Percentiles rank a stretch among this genome's conserved stretches.
Evolutionary conservation across 2,113 vertebrate species (phyloP).

Genomic region (Daboia siamensis): DNA sequence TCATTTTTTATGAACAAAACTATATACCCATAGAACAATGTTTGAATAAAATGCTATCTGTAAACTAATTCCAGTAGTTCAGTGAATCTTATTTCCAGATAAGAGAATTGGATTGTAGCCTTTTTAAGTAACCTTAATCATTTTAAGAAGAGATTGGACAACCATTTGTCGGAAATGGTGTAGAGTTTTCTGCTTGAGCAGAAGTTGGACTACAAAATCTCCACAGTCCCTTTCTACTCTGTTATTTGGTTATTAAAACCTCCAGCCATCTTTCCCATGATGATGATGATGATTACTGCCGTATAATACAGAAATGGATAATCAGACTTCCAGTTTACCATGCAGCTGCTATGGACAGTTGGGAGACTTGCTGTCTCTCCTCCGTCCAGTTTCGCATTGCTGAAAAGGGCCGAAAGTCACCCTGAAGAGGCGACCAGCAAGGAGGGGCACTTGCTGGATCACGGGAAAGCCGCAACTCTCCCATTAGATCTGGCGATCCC

Average conservation of each 20-base stretch:
- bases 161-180: neutral
- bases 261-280: neutral
- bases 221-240: neutral
- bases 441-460: too few species aligned
- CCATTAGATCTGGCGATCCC: too few species aligned
- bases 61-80: neutral
- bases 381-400: too few species aligned
- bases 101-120: neutral
- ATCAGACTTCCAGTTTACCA: neutral
- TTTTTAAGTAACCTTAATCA: neutral
- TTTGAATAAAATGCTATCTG: neutral
- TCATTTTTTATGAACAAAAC: neutral
- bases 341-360: too few species aligned
- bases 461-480: too few species aligned
- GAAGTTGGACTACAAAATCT: neutral
- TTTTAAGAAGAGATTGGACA: neutral
- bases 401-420: too few species aligned
- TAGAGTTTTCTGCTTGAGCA: neutral
- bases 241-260: neutral
- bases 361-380: too few species aligned
- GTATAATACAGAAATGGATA: neutral
- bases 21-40: neutral
- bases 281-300: neutral
- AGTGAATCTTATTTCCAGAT: neutral
- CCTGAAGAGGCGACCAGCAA: too few species aligned